Evolutionary conservation across 2,888 invertebrate genomes (phyloP).

Genomic region (Andricus quercusramuli): DNA sequence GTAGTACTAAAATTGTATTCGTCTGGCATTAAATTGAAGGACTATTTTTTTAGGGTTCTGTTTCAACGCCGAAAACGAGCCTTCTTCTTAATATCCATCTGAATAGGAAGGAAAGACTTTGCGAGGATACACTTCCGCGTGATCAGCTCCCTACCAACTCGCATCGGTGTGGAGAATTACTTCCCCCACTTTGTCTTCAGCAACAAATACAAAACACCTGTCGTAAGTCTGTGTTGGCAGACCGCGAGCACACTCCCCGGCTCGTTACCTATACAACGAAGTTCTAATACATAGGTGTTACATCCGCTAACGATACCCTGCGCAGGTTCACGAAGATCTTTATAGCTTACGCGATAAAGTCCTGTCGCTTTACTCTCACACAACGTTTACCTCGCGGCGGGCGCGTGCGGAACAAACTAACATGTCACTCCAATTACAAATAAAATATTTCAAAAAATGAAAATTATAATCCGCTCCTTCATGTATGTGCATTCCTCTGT

Average conservation of each 20-base stretch:
- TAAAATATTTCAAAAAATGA: background rate
- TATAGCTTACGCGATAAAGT: constrained; percentile 33
- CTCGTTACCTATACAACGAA: constrained; percentile 6
- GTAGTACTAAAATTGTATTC: too few species aligned
- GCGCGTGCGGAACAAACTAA: constrained; percentile 16
- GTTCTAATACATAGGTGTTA: background rate
- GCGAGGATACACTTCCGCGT: constrained; percentile 20
- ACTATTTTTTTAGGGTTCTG: too few species aligned
- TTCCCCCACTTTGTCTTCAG: constrained; percentile 8
- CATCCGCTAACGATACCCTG: background rate
- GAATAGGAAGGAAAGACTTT: background rate
- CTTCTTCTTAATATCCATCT: background rate
- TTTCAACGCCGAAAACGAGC: too few species aligned
- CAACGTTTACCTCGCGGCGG: background rate
- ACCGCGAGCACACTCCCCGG: constrained; percentile 25
- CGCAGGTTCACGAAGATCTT: constrained; percentile 34
- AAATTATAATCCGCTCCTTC: background rate
- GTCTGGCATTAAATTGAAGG: too few species aligned
- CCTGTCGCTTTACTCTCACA: constrained; percentile 27
- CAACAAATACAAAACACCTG: constrained; percentile 17
- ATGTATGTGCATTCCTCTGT: background rate
- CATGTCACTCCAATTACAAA: background rate
- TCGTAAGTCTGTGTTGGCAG: constrained; percentile 23
- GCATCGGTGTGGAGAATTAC: constrained; percentile 4
- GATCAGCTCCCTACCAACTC: constrained; percentile 5